Base-by-base conservation (phyloP, 2,113 vertebrate species). In the Tragelaphus strepsiceros region DNA sequence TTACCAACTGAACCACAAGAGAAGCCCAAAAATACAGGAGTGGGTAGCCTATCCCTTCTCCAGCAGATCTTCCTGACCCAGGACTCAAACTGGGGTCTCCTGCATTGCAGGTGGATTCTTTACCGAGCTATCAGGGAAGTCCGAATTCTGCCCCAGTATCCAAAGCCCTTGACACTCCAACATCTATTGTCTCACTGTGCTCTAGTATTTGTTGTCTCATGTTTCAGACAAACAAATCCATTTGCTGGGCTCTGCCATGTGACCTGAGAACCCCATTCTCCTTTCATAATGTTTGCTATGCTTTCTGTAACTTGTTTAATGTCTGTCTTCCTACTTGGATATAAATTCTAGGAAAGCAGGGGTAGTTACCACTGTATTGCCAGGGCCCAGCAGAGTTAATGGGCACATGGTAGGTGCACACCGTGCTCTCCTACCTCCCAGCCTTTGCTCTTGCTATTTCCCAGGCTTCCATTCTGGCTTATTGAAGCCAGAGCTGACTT, bases 291-390 rank as follows among this genome's bases (percentile, higher is more conserved):
- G 61, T 39, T 78, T 51, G 46, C 49, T 54, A 11, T 17, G 46
- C 24, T 46, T n/a, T 64, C n/a, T 39, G 6, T 35, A n/a, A 22
- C 58, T 94, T 90, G 59, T 43, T 77, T 88, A 51, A 26, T 7
- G 43, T n/a, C 12, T 84, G 14, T 83, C 51, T 94, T 97, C 56
- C 51, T 32, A 49, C 56, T 22, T 39, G 49, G 62, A 90, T 54
- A 30, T 53, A 74, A 87, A 51, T 51, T 78, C 46, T 28, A 93
- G 87, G 35, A 87, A 80, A 54, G 43, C 17, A 90, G 43, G 49
- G 35, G 22, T 49, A n/a, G 54, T 82, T 17, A 81, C 46, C 12
- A 43, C 14, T 53, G 21, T 80, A 39, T 39, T 15, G 32, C 9
- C 13, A 67, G 74, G 49, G 39, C 9, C 46, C 24, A 62, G 28